Conservation (phyloP, 2,888 invertebrate genomes). For the Mythimna ferrago region DNA sequence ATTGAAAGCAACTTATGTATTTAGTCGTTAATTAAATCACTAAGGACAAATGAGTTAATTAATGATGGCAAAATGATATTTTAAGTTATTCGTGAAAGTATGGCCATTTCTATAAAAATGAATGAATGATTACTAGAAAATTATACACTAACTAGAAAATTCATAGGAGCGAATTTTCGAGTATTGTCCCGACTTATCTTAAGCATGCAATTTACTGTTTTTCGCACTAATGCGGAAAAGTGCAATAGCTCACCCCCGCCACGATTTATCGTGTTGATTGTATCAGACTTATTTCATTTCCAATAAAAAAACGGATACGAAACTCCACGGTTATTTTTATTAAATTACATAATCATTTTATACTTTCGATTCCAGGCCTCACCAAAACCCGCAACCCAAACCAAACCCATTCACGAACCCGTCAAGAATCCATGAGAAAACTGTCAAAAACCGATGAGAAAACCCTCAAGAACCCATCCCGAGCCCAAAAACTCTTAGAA, state of each 20-base stretch:
- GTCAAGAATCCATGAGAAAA: neutral
- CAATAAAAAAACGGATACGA: no score
- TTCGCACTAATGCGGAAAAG: no score
- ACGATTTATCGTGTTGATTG: no score
- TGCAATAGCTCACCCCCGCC: no score
- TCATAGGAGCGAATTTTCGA: no score
- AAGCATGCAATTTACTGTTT: no score
- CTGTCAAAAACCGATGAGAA: neutral
- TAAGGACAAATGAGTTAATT: neutral
- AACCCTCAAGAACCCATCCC: slow-evolving; percentile 6
- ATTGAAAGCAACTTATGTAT: slow-evolving; percentile 27
- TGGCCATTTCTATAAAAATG: neutral
- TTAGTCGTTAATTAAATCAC: neutral
- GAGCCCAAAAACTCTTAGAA: slow-evolving; percentile 2
- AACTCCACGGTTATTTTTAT: no score
- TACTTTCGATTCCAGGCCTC: slow-evolving; percentile 42
- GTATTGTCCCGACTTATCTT: no score
- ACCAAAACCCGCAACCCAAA: slow-evolving; percentile 27
- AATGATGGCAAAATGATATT: neutral
- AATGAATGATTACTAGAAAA: no score
- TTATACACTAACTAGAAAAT: no score
- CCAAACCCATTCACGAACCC: slow-evolving; percentile 14
- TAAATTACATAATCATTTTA: no score
- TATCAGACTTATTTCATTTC: no score
- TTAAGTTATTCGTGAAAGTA: neutral